Conservation (phyloP, 2,797 vertebrate genomes). For the Mastacembelus armatus region DNA sequence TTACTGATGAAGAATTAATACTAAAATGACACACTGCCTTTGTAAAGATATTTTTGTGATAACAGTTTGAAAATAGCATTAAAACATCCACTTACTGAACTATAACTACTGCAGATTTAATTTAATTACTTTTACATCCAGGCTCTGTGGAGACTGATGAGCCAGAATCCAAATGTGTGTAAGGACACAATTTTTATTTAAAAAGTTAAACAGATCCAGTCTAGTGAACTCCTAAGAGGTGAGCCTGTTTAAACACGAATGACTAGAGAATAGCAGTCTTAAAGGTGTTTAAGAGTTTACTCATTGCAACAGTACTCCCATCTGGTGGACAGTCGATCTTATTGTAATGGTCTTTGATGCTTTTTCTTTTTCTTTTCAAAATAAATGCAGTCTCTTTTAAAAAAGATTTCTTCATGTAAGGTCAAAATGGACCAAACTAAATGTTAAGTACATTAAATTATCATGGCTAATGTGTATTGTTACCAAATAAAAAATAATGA, state of each 20-base stretch:
- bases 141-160: neutral
- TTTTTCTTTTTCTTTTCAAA: too few relatives aligned
- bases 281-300: neutral
- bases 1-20: neutral
- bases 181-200: neutral
- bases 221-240: neutral
- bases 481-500: too few relatives aligned
- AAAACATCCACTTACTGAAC: too few relatives aligned
- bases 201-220: neutral
- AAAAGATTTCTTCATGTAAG: too few relatives aligned
- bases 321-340: conserved; percentile 43
- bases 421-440: too few relatives aligned
- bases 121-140: too few relatives aligned
- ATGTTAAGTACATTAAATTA: too few relatives aligned
- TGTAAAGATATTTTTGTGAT: neutral
- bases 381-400: neutral
- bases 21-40: neutral
- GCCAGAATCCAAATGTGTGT: neutral
- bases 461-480: too few relatives aligned
- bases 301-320: conserved; percentile 23
- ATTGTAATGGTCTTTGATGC: too few relatives aligned
- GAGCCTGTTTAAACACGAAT: neutral
- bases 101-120: too few relatives aligned
- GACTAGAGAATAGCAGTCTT: neutral
- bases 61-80: neutral